Base-by-base conservation (phyloP, 2,797 vertebrate genomes). In the Xiphophorus birchmanni region DNA sequence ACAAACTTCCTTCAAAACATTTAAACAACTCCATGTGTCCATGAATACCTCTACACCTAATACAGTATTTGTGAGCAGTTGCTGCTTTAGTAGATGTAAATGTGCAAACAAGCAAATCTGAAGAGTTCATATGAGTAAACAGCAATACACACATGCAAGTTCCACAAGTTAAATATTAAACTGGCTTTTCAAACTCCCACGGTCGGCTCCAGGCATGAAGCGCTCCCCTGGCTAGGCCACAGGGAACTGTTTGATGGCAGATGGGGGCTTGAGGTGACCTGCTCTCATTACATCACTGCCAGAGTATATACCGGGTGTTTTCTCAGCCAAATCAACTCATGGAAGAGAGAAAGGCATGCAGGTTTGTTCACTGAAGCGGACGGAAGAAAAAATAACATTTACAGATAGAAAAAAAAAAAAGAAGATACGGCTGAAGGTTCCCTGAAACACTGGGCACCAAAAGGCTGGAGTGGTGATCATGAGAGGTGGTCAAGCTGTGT, bases 161-260 rank as follows among this genome's bases (percentile, higher is more conserved):
- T 23, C 50, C 17, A 77, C 45, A 73, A 72, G 91, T 92, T 85
- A 94, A 95, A 92, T 89, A 94, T 88, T 93, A 87, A 92, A 82
- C 85, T 42, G 75, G 79, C 50, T 83, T 87, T 91, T 80, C 76
- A 81, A 89, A 90, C 78, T 84, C 89, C 90, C 92, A 93, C 77
- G 86, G 88, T 92, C 82, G 79, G 87, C 86, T 77, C 86, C 75
- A 84, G 84, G 84, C 90, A 83, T 5, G 84, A 90, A 89, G 44
- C 82, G 92, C 89, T 89, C 73, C 73, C 32, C 80, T 94, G 91
- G 93, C 86, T 88, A 83, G 91, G 72, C 79, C 75, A 82, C 86
- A 83, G 86, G 82, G 83, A 84, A 87, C 83, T 85, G 86, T 82
- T 81, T 79, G 82, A 74, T 67, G 73, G 44, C 11, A 76, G 75